Evolutionary conservation across 1,140 invertebrate genomes (phyloP), one percentile per base, ranked within the genome.

Genomic region (Drosophila tsacasi): DNA sequence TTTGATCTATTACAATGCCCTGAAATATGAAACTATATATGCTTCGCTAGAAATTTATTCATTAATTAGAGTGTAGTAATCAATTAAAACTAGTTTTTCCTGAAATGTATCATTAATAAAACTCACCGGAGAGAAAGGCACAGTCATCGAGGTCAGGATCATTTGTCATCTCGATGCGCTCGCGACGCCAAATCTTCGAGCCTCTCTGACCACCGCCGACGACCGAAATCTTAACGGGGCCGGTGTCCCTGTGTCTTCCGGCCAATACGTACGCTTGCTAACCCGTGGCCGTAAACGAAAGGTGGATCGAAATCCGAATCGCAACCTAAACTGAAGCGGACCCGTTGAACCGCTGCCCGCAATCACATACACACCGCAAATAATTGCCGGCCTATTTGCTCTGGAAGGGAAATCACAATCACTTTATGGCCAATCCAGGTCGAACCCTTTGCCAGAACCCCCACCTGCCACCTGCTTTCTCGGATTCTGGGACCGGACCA

Each of bases 141-240:
- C 97, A 97, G 94, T 98, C 97, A 93, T 98, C 97, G 82, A 98
- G 95, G 95, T 98, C 97, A 93, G 97, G 97, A 91, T 98, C 97
- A 93, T 96, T 93, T 89, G 92, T 93, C 92, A 93, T 93, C 86
- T 93, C 92, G 87, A 93, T 93, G 61, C 92, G 84, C 87, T 93
- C 92, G 79, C 92, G 92, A 79, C 92, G 91, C 92, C 92, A 93
- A 92, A 93, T 92, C 87, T 90, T 93, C 19, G 92, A 83, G 67
- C 92, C 92, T 83, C 91, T 92, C 71, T 91, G 91, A 81, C 92
- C 92, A 77, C 92, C 91, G 90, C 92, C 92, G 84, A 93, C 92
- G 87, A 93, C 91, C 82, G 92, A 93, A 91, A 93, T 92, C 91
- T 93, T 93, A 92, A 93, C 92, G 87, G 92, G 92, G 91, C 91